Conservation (phyloP, 1,140 invertebrate species). For the Apis mellifera region DNA sequence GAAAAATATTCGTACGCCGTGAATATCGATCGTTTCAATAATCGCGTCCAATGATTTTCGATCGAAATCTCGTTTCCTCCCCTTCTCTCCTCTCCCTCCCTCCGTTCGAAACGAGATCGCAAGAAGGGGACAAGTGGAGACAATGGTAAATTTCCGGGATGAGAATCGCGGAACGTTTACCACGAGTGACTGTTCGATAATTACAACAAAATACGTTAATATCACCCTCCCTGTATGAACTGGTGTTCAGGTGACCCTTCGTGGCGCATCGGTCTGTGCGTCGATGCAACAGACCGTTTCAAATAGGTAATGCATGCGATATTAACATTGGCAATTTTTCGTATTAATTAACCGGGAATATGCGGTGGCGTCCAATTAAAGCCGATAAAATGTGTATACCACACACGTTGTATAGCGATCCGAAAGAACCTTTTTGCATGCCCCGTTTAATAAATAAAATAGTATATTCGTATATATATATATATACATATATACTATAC, state of each 20-base stretch:
- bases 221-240: conserved; percentile 59
- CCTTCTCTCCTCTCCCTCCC: no score
- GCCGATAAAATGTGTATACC: conserved; percentile 64
- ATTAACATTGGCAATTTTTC: conserved; percentile 71
- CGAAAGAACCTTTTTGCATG: conserved; percentile 52
- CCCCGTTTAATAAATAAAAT: conserved; percentile 60
- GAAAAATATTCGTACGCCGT: neutral
- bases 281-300: conserved; percentile 57
- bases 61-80: no score
- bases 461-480: conserved; percentile 43
- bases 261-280: conserved; percentile 51
- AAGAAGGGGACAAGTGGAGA: conserved; percentile 10
- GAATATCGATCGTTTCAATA: no score
- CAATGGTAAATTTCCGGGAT: conserved; percentile 49
- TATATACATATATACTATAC: no score
- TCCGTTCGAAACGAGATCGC: neutral
- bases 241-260: conserved; percentile 59
- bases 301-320: conserved; percentile 69
- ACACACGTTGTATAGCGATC: conserved; percentile 33
- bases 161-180: conserved; percentile 61
- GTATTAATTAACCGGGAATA: conserved; percentile 70
- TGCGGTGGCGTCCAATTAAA: conserved; percentile 66
- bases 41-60: no score
- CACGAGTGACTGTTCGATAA: conserved; percentile 59
- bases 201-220: conserved; percentile 70